phyloP scores from a whole-genome alignment of 2,113 vertebrate species.

The Ivindomyrus marchei region DNA sequence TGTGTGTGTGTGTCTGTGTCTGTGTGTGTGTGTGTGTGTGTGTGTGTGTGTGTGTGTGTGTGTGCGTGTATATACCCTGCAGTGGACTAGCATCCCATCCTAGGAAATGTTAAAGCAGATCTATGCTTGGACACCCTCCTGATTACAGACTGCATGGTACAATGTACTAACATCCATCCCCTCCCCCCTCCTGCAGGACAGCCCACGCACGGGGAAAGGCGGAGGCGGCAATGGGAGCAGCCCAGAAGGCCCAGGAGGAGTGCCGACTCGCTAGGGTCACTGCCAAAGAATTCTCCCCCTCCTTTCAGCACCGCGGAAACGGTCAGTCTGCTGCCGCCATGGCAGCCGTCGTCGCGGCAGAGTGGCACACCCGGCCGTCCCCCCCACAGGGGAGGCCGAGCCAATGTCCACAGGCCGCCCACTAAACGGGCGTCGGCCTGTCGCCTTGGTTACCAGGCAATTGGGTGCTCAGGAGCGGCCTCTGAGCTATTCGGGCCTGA shows the following conservation, averaged over 20 bases:
- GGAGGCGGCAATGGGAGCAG: slow-evolving; percentile 80
- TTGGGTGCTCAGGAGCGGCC: background rate
- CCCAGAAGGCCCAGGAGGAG: slow-evolving; percentile 86
- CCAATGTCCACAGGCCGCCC: background rate
- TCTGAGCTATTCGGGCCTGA: background rate
- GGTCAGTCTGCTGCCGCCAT: slow-evolving; percentile 64
- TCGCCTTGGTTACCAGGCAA: background rate
- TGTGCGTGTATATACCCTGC: background rate
- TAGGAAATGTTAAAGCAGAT: background rate
- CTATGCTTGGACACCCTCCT: background rate
- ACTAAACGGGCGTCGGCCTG: background rate
- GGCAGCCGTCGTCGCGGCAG: background rate
- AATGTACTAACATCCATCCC: slow-evolving; percentile 15
- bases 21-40: background rate
- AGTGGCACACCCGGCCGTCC: background rate
- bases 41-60: background rate
- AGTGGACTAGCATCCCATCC: background rate
- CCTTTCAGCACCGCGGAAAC: slow-evolving; percentile 91
- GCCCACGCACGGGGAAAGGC: slow-evolving; percentile 92
- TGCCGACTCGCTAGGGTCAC: slow-evolving; percentile 86
- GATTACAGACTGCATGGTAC: background rate
- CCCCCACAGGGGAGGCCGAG: background rate
- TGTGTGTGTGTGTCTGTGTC: no score
- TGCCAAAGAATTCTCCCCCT: slow-evolving; percentile 97
- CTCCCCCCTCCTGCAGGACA: slow-evolving; percentile 63